A percentile compares a stretch with the other conserved stretches of the same genome.
These are phyloP conservation scores for Drosophila hydei DNA, from an alignment of 1,140 invertebrate species.

Conservation along the genomic window DNA sequence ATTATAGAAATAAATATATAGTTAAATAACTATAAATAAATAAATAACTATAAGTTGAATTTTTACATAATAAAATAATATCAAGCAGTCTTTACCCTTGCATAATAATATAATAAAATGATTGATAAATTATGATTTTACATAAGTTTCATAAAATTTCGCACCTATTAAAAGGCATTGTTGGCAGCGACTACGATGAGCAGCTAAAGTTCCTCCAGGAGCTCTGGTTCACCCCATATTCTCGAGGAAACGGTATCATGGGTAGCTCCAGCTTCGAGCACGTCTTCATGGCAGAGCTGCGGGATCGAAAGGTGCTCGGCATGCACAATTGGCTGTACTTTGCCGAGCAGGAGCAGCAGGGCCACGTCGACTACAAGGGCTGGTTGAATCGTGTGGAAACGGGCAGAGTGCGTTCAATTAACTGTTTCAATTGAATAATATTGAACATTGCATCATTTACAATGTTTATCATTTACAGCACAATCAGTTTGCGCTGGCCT, in stretches of 20 bases:
- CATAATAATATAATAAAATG: too few species aligned
- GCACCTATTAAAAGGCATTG: conserved; percentile 32
- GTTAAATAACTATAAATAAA: too few species aligned
- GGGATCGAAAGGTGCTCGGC: conserved; percentile 89
- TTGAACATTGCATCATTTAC: neutral
- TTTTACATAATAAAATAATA: too few species aligned
- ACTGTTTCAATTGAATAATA: neutral
- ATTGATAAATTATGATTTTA: too few species aligned
- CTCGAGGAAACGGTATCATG: conserved; percentile 89
- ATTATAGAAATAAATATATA: too few species aligned
- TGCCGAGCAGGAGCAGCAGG: conserved; percentile 88
- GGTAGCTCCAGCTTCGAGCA: conserved; percentile 95
- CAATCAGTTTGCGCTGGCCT: conserved; percentile 59
- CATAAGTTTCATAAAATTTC: neutral
- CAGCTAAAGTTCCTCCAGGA: conserved; percentile 89
- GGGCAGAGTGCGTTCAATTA: conserved; percentile 85
- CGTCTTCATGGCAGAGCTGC: conserved; percentile 92
- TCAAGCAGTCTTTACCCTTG: too few species aligned
- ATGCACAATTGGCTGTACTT: conserved; percentile 96
- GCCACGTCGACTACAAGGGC: conserved; percentile 90
- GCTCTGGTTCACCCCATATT: conserved; percentile 93
- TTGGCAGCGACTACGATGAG: conserved; percentile 85
- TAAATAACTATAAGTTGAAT: too few species aligned
- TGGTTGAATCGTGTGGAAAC: conserved; percentile 89
- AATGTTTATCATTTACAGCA: conserved; percentile 31